Evolutionary conservation across 2,113 vertebrate species (phyloP), one percentile per base, ranked within the genome.

Genomic region (Barbus barbus): DNA sequence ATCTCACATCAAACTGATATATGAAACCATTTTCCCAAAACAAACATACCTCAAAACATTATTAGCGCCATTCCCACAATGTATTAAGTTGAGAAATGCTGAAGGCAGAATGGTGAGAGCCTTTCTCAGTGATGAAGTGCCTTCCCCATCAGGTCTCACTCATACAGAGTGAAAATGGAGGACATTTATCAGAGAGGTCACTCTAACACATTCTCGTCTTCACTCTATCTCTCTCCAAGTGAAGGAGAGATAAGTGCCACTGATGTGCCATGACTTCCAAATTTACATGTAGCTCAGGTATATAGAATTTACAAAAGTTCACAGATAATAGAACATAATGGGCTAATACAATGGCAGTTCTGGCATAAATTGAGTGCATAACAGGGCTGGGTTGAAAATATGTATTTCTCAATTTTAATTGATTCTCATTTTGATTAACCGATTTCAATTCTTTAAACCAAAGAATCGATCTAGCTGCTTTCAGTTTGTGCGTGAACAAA

Each of bases 41-140:
- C 93, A 94, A 95, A 94, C 94, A 95, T 91, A 92, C 93, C 92
- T 88, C 87, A 91, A 92, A 94, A 94, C 94, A 94, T 94, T 93
- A 93, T 94, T 92, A 94, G 92, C 90, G 85, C 91, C 91, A 92
- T 92, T 92, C 92, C 91, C 91, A 91, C 90, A 90, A 90, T 82
- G 90, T 94, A 94, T 94, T 93, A 94, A 92, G 92, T 93, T 86
- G 85, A 87, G 90, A 86, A 91, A 87, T 85, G 93, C 93, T 94
- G 92, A 93, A 90, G 94, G 93, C 92, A 86, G 89, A 90, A 91
- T 69, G 89, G 83, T 88, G 89, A 90, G 88, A 88, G 91, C 91
- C 90, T 92, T 93, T 93, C 90, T 78, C 53, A 0, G 90, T 95
- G 94, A 95, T 95, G 88, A 93, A 95, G 93, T 93, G 91, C 89